Percentiles rank a stretch among this genome's conserved stretches.
These are phyloP conservation scores for Cheilinus undulatus DNA, from an alignment of 2,113 vertebrate genomes.

Conservation along the genomic window DNA sequence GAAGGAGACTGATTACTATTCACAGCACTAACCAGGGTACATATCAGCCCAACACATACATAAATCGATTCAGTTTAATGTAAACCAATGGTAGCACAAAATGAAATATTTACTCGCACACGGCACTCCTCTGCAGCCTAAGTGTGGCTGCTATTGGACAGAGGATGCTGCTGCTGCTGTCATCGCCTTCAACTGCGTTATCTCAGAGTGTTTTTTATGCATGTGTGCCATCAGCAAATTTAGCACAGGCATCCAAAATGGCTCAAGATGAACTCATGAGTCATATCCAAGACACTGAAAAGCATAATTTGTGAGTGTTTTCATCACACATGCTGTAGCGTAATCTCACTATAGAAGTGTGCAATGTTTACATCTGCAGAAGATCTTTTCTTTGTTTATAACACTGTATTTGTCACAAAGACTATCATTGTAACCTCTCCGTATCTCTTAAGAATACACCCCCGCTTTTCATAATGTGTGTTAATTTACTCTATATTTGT, in stretches of 20 bases:
- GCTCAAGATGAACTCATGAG: slow-evolving; percentile 28
- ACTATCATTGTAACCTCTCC: slow-evolving; percentile 16
- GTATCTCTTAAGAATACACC: slow-evolving; percentile 33
- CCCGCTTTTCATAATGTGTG: slow-evolving; percentile 35
- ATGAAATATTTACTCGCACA: slow-evolving; percentile 50
- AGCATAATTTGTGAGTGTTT: neutral
- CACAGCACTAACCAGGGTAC: slow-evolving; percentile 59
- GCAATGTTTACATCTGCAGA: neutral
- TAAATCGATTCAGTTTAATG: slow-evolving; percentile 62
- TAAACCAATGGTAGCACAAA: slow-evolving; percentile 28
- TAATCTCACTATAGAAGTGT: neutral
- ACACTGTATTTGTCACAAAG: slow-evolving; percentile 27
- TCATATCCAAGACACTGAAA: slow-evolving; percentile 9
- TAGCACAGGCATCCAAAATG: slow-evolving; percentile 37
- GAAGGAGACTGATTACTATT: slow-evolving; percentile 55
- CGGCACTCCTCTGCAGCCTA: slow-evolving; percentile 26
- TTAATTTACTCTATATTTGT: slow-evolving; percentile 56
- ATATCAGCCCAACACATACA: slow-evolving; percentile 54
- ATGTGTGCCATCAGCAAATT: slow-evolving; percentile 31
- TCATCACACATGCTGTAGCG: neutral
- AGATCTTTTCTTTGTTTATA: slow-evolving; percentile 9
- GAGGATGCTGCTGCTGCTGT: slow-evolving; percentile 28
- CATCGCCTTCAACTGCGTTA: slow-evolving; percentile 41
- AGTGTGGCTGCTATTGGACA: slow-evolving; percentile 23
- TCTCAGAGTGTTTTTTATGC: neutral